Evolutionary conservation across 92 coral and sea anemone genomes (phyloP).

Genomic region (Porites divaricata): DNA sequence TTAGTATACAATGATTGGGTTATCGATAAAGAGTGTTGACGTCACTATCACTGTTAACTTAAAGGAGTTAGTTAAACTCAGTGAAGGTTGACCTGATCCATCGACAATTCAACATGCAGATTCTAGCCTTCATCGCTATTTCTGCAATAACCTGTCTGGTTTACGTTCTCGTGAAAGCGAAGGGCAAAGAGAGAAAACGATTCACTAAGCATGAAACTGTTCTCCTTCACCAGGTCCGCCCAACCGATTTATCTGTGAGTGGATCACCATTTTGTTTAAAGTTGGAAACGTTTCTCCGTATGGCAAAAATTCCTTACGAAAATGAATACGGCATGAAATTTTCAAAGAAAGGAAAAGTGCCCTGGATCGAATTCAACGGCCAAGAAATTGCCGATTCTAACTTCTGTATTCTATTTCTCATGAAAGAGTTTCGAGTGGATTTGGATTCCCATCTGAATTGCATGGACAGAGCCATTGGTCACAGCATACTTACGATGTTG

Average conservation of each 20-base stretch:
- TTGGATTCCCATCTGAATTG: constrained; percentile 65
- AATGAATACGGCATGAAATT: constrained; percentile 60
- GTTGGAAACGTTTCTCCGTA: constrained; percentile 85
- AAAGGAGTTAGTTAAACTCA: too few species aligned
- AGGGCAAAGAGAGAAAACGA: constrained; percentile 2
- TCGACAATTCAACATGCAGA: neutral
- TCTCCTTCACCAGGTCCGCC: constrained; percentile 23
- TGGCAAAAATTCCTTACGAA: constrained; percentile 87
- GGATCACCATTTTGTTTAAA: constrained; percentile 87
- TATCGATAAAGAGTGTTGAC: too few species aligned
- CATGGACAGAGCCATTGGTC: constrained; percentile 74
- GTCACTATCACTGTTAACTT: too few species aligned
- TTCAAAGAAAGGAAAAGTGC: constrained; percentile 89
- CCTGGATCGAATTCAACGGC: constrained; percentile 89
- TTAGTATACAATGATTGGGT: too few species aligned
- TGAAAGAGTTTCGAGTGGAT: constrained; percentile 79
- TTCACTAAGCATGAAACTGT: constrained; percentile 23
- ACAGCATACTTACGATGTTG: constrained; percentile 82
- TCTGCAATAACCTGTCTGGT: constrained; percentile 8
- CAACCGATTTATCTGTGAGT: constrained; percentile 1
- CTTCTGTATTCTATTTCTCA: constrained; percentile 86
- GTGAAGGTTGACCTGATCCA: neutral
- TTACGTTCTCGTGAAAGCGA: neutral
- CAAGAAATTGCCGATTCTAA: constrained; percentile 79
- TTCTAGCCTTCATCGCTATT: neutral